Evolutionary conservation across 2,113 vertebrate species (phyloP).

Genomic region (Dicrurus megarhynchus): DNA sequence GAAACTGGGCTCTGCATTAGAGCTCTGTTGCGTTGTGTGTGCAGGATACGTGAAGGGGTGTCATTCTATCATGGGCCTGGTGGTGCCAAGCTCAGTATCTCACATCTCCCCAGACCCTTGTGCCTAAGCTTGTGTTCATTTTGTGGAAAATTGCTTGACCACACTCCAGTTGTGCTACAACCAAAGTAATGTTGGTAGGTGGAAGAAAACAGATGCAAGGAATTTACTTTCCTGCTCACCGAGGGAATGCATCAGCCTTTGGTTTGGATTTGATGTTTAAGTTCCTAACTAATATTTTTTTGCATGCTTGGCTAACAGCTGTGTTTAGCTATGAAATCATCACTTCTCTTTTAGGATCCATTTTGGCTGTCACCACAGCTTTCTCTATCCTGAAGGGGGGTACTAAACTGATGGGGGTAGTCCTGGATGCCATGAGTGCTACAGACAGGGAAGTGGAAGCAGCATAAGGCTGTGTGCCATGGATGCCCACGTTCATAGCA

Average conservation of each 20-base stretch:
- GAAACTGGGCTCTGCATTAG: background rate
- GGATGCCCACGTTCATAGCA: rapidly evolving
- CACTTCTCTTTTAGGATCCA: background rate
- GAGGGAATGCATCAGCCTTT: background rate
- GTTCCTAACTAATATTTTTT: background rate
- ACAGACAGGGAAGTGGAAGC: background rate
- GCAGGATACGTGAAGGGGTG: background rate
- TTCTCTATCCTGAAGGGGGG: background rate
- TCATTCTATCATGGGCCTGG: rapidly evolving
- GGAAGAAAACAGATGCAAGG: background rate
- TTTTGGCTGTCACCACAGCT: background rate
- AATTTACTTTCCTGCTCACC: background rate
- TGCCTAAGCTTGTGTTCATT: background rate
- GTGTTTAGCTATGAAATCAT: background rate
- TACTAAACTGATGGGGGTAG: background rate
- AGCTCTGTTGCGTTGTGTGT: rapidly evolving
- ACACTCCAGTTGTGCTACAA: background rate
- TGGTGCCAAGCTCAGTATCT: background rate
- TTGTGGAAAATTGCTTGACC: background rate
- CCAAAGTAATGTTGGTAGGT: background rate
- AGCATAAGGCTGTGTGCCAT: background rate
- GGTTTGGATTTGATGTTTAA: background rate
- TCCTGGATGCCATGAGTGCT: background rate
- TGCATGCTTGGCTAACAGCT: background rate
- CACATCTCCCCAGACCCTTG: background rate